Evolutionary conservation across 1,140 invertebrate genomes (phyloP), one percentile per base, ranked within the genome.

Genomic region (Lordiphosa collinella): DNA sequence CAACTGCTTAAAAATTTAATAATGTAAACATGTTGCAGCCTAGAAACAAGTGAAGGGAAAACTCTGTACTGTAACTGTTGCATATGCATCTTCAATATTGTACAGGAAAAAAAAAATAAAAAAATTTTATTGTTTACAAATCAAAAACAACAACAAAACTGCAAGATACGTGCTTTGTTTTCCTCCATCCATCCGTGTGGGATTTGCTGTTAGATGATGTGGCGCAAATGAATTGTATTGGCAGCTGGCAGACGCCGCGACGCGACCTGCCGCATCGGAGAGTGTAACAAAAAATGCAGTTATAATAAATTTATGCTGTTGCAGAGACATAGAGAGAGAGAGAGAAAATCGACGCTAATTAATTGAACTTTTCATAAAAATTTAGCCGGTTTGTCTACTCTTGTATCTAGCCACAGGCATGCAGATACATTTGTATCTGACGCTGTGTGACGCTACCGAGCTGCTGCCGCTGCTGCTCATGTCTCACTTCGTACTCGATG

Each of bases 181-280:
- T 11, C 66, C 60, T 62, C 64, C 47, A 52, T 56, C 65, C 47
- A 52, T 56, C 65, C n/a, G 18, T 50, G 37, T 36, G 47, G 40
- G 51, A 44, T 25, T 36, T 31, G 18, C 61, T 56, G 56, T 52
- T 35, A 66, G 36, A 36, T 72, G 68, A 79, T 72, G 55, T 60
- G 74, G 74, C 63, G 75, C 69, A 79, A 79, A 79, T 79, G 64
- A 79, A 79, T 79, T 79, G 74, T 73, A 79, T 79, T 79, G 74
- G 74, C 74, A 79, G 74, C 67, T 72, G 69, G 74, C 74, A 79
- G 74, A 72, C 68, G 74, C 52, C 56, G 53, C 53, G 65, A 68
- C 65, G 63, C 61, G 22, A 25, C 14, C 11, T 10, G 4, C 43
- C 4, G 16, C 37, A 37, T 40, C 6, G 6, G 48, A 34, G 22